phyloP scores from a whole-genome alignment of 1,140 invertebrate genomes.

The Cepaea nemoralis region DNA sequence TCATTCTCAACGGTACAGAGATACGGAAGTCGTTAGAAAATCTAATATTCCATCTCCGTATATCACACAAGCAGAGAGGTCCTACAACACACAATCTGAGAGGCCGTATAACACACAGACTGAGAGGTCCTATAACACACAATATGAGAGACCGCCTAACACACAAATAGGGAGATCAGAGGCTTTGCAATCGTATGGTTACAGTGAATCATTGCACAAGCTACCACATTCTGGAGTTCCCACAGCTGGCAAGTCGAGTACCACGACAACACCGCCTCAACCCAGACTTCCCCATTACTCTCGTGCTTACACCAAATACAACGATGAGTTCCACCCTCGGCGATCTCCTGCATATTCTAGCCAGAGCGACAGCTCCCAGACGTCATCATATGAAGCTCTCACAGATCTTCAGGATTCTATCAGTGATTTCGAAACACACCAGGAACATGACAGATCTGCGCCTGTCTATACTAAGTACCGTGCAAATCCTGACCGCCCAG shows the following conservation, averaged over 20 bases:
- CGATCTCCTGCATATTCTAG: too few relatives aligned
- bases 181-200: neutral
- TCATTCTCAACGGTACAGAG: neutral
- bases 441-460: neutral
- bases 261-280: neutral
- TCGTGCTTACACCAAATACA: neutral
- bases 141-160: too few relatives aligned
- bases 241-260: neutral
- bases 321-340: neutral
- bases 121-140: too few relatives aligned
- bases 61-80: too few relatives aligned
- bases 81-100: too few relatives aligned
- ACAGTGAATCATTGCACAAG: neutral
- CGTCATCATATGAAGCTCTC: neutral
- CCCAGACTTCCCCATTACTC: neutral
- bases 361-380: too few relatives aligned
- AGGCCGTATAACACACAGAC: too few relatives aligned
- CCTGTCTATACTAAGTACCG: neutral
- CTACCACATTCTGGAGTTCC: neutral
- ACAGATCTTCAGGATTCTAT: neutral
- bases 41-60: too few relatives aligned
- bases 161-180: neutral
- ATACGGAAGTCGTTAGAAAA: neutral
- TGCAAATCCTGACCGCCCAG: slow-evolving; percentile 17
- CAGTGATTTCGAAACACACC: neutral